Evolutionary conservation across 2,113 vertebrate species (phyloP), one percentile per base, ranked within the genome.

Genomic region (Tamias sibiricus): DNA sequence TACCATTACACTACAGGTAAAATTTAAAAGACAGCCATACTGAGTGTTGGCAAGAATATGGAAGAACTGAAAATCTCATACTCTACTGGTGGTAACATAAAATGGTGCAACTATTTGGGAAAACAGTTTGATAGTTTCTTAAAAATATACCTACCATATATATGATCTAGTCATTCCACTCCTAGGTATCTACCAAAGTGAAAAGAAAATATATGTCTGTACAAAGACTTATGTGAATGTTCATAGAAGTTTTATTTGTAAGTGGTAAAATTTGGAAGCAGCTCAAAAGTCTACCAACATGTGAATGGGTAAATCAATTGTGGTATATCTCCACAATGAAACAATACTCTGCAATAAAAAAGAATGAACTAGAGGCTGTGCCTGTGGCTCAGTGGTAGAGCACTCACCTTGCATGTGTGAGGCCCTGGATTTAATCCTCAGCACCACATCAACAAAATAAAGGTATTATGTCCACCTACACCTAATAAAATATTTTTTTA

Each of bases 171-270:
- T 30, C 52, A 72, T 82, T 88, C 44, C 19, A 64, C 40, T 72
- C 42, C 42, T 52, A 87, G 84, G 17, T 49, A 81, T 74, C 66
- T 82, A 74, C 35, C 75, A n/a, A 87, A 87, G n/a, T 80, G 42
- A 64, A 87, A 88, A 82, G 66, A 57, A 88, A 88, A 52, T 64
- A 72, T 26, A 32, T 40, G 20, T 52, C 76, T 22, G 40, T 14
- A 28, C 35, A 72, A 88, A 94, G 57, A 88, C 22, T 35, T 88
- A 81, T 24, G 32, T 64, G 68, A 82, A 64, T 88, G 35, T 82
- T 94, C 44, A 52, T 2, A 74, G 54, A 44, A 72, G 76, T 35
- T 88, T 88, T 52, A 82, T 94, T 49, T 88, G 68, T 66, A 94
- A 82, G 30, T 40, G 44, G 19, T 14, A 8, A 52, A 94, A 81